phyloP scores from a whole-genome alignment of 35 echinoderm and acorn worm genomes.

The Apostichopus californicus region DNA sequence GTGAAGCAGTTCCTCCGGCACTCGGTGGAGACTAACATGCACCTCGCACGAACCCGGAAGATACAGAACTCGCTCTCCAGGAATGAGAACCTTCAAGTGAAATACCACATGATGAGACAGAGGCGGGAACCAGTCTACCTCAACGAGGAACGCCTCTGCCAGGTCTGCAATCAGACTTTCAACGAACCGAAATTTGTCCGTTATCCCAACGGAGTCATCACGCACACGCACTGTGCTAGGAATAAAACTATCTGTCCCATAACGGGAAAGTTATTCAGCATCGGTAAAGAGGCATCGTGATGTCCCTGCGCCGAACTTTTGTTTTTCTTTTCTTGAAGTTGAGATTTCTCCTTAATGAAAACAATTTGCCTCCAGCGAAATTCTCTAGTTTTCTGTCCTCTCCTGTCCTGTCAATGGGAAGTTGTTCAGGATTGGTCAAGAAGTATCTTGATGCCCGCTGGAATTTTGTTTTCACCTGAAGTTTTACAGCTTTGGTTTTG shows the following conservation, averaged over 20 bases:
- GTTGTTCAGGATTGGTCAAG: too few relatives aligned
- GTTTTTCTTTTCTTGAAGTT: not conserved
- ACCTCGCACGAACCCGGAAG: constrained; percentile 68
- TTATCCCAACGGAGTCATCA: constrained; percentile 92
- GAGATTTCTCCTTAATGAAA: not conserved
- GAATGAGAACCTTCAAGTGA: constrained; percentile 85
- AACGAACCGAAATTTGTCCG: constrained; percentile 81
- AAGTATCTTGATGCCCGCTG: too few relatives aligned
- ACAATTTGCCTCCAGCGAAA: too few relatives aligned
- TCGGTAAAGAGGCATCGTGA: constrained; percentile 59
- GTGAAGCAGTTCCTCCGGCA: constrained; percentile 83
- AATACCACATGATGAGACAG: constrained; percentile 48
- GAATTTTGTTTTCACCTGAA: too few relatives aligned
- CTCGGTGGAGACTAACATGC: constrained; percentile 78
- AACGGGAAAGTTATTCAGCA: constrained; percentile 84
- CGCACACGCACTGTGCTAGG: constrained; percentile 90
- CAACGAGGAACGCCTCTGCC: constrained; percentile 70
- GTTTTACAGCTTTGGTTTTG: too few relatives aligned
- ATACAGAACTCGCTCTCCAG: constrained; percentile 78
- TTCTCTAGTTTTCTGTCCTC: too few relatives aligned
- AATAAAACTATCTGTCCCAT: constrained; percentile 96
- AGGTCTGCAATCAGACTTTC: constrained; percentile 85
- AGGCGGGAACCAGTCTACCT: constrained; percentile 70
- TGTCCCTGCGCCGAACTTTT: not conserved
- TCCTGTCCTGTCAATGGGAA: too few relatives aligned